Percentiles rank a stretch among this genome's conserved stretches.
phyloP scores from a whole-genome alignment of 2,113 vertebrate species.

The Zosterops hypoxanthus region DNA sequence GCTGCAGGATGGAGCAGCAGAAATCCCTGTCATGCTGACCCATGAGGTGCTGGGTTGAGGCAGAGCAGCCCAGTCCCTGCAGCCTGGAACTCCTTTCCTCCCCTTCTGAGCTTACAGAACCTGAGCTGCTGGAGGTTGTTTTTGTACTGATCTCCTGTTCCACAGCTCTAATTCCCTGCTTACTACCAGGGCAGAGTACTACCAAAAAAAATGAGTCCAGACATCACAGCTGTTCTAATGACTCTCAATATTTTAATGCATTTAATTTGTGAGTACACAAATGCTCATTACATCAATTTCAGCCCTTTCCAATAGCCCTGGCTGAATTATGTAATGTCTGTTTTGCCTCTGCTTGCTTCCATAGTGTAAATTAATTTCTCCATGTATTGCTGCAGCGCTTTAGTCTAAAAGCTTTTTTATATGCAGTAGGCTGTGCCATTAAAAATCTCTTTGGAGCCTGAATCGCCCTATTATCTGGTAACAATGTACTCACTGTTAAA shows the following conservation, averaged over 20 bases:
- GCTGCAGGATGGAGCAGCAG: neutral
- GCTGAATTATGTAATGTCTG: conserved; percentile 57
- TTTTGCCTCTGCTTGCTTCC: conserved; percentile 48
- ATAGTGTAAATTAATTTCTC: conserved; percentile 42
- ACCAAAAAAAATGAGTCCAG: neutral
- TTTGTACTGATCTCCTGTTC: neutral
- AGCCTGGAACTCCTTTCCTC: neutral
- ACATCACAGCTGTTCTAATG: conserved; percentile 16
- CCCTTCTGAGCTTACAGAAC: neutral
- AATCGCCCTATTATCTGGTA: conserved; percentile 16
- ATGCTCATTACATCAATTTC: conserved; percentile 23
- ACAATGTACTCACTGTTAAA: conserved; percentile 32
- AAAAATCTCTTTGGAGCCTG: conserved; percentile 40
- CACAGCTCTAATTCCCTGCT: neutral
- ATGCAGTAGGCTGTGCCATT: conserved; percentile 44
- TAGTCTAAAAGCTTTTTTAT: conserved; percentile 57
- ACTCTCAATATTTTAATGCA: neutral
- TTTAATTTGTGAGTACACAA: conserved; percentile 43
- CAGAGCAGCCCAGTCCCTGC: neutral
- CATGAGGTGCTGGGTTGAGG: neutral
- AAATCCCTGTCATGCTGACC: neutral
- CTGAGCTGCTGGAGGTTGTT: neutral
- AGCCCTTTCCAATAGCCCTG: conserved; percentile 14
- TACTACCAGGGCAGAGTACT: neutral
- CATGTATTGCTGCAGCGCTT: conserved; percentile 13